Conservation (phyloP, 2,888 invertebrate genomes). For the Ernsta delagoae region DNA sequence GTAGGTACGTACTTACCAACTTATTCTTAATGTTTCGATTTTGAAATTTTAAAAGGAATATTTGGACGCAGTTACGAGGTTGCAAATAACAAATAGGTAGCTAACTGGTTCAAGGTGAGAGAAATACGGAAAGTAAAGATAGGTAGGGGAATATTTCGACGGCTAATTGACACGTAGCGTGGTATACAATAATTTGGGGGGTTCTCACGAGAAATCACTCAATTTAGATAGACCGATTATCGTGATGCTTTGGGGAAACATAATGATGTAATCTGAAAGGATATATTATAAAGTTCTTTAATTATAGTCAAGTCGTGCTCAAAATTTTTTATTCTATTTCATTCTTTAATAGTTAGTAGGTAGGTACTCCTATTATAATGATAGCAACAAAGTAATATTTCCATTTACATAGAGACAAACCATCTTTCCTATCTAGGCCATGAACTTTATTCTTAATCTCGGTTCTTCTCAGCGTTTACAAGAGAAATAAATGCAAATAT, state of each 20-base stretch:
- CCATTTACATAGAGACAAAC: background rate
- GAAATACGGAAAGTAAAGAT: background rate
- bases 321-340: background rate
- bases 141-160: background rate
- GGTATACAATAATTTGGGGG: background rate
- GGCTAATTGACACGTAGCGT: background rate
- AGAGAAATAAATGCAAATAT: conserved; percentile 6
- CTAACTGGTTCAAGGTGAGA: background rate
- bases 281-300: too few species aligned
- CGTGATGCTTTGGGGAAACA: background rate
- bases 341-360: background rate
- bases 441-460: background rate
- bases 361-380: background rate
- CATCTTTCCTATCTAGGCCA: background rate
- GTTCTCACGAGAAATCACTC: background rate
- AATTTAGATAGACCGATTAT: background rate
- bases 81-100: background rate
- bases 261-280: background rate
- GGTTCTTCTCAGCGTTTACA: background rate
- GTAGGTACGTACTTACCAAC: background rate
- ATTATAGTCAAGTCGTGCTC: too few species aligned
- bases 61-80: background rate
- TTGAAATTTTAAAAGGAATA: background rate
- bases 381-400: background rate
- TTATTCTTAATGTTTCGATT: conserved; percentile 7